A percentile compares a stretch with the other conserved stretches of the same genome.
phyloP scores from a whole-genome alignment of 2,113 vertebrate genomes.

The Hipposideros armiger region DNA sequence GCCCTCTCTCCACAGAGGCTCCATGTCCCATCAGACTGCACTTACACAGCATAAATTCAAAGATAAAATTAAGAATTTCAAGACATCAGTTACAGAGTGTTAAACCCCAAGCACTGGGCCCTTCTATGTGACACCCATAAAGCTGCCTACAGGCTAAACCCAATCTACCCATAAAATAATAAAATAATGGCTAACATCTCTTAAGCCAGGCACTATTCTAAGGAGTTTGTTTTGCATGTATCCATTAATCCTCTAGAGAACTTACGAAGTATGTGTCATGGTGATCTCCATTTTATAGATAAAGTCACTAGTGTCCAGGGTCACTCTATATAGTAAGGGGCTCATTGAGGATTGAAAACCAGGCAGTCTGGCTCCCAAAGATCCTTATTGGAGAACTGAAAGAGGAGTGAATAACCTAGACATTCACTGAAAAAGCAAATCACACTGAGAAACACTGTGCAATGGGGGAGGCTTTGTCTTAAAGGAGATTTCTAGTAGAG shows the following conservation, averaged over 20 bases:
- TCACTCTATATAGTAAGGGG: neutral
- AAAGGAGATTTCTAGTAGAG: conserved; percentile 38
- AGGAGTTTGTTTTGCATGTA: neutral
- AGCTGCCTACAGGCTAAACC: neutral
- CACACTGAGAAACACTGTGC: neutral
- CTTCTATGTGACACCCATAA: neutral
- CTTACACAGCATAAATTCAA: neutral
- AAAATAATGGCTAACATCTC: neutral
- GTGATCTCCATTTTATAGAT: neutral
- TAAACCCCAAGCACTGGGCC: neutral
- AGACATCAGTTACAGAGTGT: neutral
- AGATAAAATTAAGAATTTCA: neutral
- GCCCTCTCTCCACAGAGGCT: neutral
- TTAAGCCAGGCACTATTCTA: neutral
- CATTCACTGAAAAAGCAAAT: neutral
- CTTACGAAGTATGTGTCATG: neutral
- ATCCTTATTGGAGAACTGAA: neutral
- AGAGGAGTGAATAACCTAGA: neutral
- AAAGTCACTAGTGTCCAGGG: neutral
- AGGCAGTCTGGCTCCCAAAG: neutral
- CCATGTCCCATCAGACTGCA: neutral
- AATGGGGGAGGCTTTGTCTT: conserved; percentile 2
- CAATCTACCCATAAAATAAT: neutral
- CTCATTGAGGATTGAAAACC: neutral
- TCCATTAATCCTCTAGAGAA: neutral